Evolutionary conservation across 2,888 invertebrate species (phyloP).

Genomic region (Lasius fuliginosus): DNA sequence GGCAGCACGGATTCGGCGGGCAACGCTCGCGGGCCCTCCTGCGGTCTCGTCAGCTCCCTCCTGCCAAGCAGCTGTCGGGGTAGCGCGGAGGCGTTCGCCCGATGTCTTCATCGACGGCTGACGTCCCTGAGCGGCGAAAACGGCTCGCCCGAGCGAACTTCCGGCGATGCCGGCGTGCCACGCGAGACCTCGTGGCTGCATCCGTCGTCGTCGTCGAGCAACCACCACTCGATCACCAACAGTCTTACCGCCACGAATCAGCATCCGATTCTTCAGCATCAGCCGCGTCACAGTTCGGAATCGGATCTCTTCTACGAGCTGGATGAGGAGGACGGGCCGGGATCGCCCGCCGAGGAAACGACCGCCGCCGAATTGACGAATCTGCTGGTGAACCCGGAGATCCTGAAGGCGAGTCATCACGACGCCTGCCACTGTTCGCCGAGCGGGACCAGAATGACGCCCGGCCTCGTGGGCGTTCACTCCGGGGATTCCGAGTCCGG

Average conservation of each 20-base stretch:
- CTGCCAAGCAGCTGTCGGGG: conserved; percentile 91
- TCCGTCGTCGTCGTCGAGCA: conserved; percentile 67
- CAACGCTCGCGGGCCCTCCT: conserved; percentile 84
- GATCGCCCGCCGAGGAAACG: conserved; percentile 90
- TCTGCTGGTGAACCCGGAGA: conserved; percentile 83
- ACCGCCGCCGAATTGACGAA: conserved; percentile 86
- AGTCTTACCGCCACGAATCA: conserved; percentile 77
- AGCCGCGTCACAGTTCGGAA: conserved; percentile 86
- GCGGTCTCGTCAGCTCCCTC: conserved; percentile 81
- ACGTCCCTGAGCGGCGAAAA: conserved; percentile 90
- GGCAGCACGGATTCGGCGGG: conserved; percentile 82
- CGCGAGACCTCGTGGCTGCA: conserved; percentile 81
- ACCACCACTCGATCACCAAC: conserved; percentile 77
- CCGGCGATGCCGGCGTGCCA: conserved; percentile 74
- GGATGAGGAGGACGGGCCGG: conserved; percentile 88
- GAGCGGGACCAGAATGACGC: conserved; percentile 87
- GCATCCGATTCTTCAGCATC: conserved; percentile 83
- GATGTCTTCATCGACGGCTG: conserved; percentile 92
- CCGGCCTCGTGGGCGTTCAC: conserved; percentile 63
- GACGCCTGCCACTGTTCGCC: conserved; percentile 86
- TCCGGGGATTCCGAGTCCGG: conserved; percentile 86
- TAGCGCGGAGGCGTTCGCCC: conserved; percentile 93
- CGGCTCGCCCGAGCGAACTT: conserved; percentile 57
- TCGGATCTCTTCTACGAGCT: conserved; percentile 83
- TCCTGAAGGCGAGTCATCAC: conserved; percentile 75